phyloP scores from a whole-genome alignment of 1,140 invertebrate species.

The Atta cephalotes region DNA sequence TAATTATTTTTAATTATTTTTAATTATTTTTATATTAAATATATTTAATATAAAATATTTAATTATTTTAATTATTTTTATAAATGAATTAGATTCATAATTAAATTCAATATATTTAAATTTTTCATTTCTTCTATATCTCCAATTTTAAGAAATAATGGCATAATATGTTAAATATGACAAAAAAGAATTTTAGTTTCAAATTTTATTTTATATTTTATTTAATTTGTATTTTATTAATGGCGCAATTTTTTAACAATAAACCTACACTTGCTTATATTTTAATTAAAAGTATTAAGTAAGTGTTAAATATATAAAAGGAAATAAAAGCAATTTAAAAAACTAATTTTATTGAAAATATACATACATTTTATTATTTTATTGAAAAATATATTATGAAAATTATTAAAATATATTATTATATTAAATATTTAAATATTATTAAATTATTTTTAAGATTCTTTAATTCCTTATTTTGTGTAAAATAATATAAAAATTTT shows the following conservation, averaged over 20 bases:
- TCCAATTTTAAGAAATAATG: not conserved
- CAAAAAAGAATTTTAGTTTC: not conserved
- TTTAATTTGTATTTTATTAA: constrained; percentile 9
- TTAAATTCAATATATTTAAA: constrained; percentile 6
- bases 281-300: not conserved
- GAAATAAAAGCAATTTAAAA: not conserved
- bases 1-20: too few species aligned
- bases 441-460: not conserved
- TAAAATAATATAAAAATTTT: not conserved
- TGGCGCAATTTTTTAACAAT: not conserved
- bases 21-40: too few species aligned
- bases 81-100: not conserved
- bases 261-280: not conserved
- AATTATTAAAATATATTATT: too few species aligned
- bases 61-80: not conserved
- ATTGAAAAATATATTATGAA: constrained; percentile 1
- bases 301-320: not conserved
- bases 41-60: too few species aligned
- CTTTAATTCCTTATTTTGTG: not conserved
- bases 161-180: not conserved
- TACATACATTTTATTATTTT: not conserved
- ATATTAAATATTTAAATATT: too few species aligned
- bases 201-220: not conserved
- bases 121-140: not conserved
- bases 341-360: not conserved